Evolutionary conservation across 2,888 invertebrate species (phyloP).

Genomic region (Agrotis puta): DNA sequence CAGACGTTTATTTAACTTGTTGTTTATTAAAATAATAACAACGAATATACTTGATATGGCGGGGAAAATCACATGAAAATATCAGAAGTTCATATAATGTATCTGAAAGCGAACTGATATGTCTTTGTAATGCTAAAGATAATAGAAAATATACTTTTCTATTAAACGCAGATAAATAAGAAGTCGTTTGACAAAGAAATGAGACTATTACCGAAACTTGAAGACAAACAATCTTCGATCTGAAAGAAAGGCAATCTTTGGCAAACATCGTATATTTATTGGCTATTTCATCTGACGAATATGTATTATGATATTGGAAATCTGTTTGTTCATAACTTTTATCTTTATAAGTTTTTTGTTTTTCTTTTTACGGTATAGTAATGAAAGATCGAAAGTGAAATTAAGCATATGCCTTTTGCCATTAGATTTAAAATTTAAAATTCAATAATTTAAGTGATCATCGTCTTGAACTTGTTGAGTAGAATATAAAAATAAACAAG

Average conservation of each 20-base stretch:
- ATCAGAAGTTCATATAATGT: too few relatives aligned
- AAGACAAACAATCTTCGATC: conserved; percentile 52
- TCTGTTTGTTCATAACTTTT: conserved; percentile 33
- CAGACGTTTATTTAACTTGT: too few relatives aligned
- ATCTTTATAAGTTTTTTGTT: neutral
- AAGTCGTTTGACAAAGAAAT: conserved; percentile 53
- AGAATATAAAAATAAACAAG: too few relatives aligned
- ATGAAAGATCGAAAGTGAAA: neutral
- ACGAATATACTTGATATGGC: too few relatives aligned
- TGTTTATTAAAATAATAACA: too few relatives aligned
- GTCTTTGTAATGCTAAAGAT: conserved; percentile 21
- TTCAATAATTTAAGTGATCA: too few relatives aligned
- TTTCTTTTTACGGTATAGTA: neutral
- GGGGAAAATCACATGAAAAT: too few relatives aligned
- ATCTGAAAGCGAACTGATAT: neutral
- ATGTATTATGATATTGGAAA: conserved; percentile 45
- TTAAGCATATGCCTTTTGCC: too few relatives aligned
- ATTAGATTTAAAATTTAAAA: too few relatives aligned
- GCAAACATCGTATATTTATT: conserved; percentile 36
- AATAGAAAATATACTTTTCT: conserved; percentile 51
- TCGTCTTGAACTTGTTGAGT: too few relatives aligned
- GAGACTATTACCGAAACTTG: conserved; percentile 51
- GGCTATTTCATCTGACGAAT: conserved; percentile 25
- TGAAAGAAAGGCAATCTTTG: conserved; percentile 52
- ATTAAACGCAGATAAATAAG: conserved; percentile 48